Base-by-base conservation (phyloP, 1,140 invertebrate species). In the Drosophila sp. region DNA sequence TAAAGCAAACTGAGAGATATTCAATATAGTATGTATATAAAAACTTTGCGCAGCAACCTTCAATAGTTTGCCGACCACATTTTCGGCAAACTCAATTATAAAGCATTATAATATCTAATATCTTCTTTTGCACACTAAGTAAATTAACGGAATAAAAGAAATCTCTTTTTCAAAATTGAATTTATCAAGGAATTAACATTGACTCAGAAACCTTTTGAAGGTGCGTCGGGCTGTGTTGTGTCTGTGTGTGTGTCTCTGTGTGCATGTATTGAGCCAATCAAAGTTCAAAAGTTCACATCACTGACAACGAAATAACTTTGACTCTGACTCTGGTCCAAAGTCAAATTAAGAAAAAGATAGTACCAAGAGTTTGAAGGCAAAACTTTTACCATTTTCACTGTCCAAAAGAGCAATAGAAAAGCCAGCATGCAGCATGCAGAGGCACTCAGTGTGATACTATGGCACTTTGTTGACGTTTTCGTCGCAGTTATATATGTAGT, bases 261-360 rank as follows among this genome's bases (percentile, higher is more conserved):
- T 56, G 35, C 29, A 38, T 61, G 74, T 27, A 50, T 23, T 50
- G 33, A 64, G 76, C 83, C 83, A 86, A 87, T 87, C 83, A 86
- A 87, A 87, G 83, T 87, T 86, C 71, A 79, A 87, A 86, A 86
- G 83, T 86, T 87, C 71, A 68, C 79, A 79, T 82, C 83, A 86
- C 82, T 87, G 79, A 87, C 82, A 84, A 65, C 58, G 66, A 56
- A 71, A 64, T 67, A 70, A 86, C 72, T 70, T 85, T 85, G 73
- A 70, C 66, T 50, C 44, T 72, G 78, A 60, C 62, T 55, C 63
- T 61, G 66, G 61, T 60, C 32, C 56, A 62, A 86, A 87, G 69
- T 83, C 83, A 80, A 87, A 87, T 87, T 87, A 87, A 83, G 72
- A 83, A 80, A 27, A 73, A 79, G 82, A 84, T 84, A 86, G 79